Evolutionary conservation across 2,113 vertebrate genomes (phyloP), one percentile per base, ranked within the genome.

Genomic region (Gambusia holbrooki): DNA sequence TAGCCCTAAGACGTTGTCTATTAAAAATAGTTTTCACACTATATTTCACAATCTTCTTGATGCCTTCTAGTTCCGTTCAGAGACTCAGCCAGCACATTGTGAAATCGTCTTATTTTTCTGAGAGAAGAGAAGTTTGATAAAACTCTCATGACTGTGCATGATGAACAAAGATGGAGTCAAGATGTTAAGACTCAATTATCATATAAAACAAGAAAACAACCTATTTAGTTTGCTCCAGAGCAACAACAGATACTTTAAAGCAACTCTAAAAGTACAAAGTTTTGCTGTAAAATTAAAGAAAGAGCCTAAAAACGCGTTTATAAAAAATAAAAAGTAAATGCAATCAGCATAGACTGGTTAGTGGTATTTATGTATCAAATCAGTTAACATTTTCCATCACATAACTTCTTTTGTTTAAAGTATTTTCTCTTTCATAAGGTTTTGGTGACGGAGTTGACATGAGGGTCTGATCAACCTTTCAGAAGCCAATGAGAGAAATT

Each of bases 61-160:
- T 28, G 48, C 37, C 22, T 66, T 54, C 10, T 27, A 75, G 64
- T 77, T 86, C 79, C 74, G 73, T 73, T 76, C 27, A 17, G 60
- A 68, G 5, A 48, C 29, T 1, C 5, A 29, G 14, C 40, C 1
- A 51, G 30, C 32, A 72, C 27, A 32, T 62, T 79, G 40, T 71
- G 62, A 85, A 81, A 78, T 63, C 30, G 5, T 32, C 15, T 8
- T 68, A 27, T 66, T 68, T 68, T 35, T 73, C 3, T 25, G 28
- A 17, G 28, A 71, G 35, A 79, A 51, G 64, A 77, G 77, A 85
- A 71, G 80, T 64, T 66, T 77, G 64, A 74, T 83, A 17, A 35
- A 8, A 30, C 33, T 75, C 74, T 27, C 22, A 32, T 79, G 76
- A 86, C 69, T 66, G 40, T 62, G 84, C 73, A 62, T 48, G 62